Base-by-base conservation (phyloP, 2,113 vertebrate genomes). In the Tinamus guttatus region DNA sequence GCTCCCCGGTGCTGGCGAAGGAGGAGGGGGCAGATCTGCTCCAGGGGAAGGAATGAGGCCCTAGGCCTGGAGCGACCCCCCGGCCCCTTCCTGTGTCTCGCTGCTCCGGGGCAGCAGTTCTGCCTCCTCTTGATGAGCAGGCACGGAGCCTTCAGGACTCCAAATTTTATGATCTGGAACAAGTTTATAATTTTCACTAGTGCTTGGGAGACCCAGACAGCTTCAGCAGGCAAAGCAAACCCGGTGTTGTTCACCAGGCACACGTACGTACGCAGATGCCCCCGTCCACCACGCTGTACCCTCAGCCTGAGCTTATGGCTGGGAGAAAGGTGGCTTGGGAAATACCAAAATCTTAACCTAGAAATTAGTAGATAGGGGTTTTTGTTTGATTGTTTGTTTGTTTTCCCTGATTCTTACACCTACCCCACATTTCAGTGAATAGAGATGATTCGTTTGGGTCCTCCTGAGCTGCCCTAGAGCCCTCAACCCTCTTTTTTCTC, bases 191-290 rank as follows among this genome's bases (percentile, higher is more conserved):
- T 34, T 70, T 88, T 30, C 28, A 9, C n/a, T 22, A 56, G 47
- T 0, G 0, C n/a, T 41, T 43, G 9, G 56, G 58, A 89, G 38
- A 75, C 9, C 15, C 27, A 43, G 21, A 17, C 15, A 52, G 5
- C 7, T 34, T 52, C 49, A 52, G 47, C n/a, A 13, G 18, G 25
- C 16, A 28, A 38, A 71, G 49, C 47, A 28, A 71, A 36, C 11
- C n/a, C 47, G 21, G n/a, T 20, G 19, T 38, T 34, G 2, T 6
- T 40, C 1, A 0, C 20, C 58, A n/a, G 0, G 11, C 14, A 52
- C 7, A 32, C 8, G 40, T 15, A 28, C 27, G 13, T 27, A 16
- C 25, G 27, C 27, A 54, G 27, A 22, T 27, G 24, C 22, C 51
- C 21, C 22, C 49, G 11, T 52, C 51, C 68, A 19, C 45, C 49